Evolutionary conservation across 2,888 invertebrate species (phyloP), one percentile per base, ranked within the genome.

Genomic region (Trissoscelio sp.): DNA sequence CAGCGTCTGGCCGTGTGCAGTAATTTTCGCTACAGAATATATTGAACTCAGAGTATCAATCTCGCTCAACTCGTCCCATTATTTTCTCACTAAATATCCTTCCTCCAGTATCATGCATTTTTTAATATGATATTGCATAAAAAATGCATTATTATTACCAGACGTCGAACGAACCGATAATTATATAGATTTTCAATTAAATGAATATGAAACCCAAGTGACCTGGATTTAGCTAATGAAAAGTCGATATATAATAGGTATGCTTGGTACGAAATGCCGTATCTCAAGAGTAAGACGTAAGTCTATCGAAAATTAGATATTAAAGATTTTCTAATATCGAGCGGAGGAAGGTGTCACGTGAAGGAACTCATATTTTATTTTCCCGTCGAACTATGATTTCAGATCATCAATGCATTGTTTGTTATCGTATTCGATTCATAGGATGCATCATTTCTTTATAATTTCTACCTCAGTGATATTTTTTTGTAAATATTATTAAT

Each of bases 161-260:
- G 7, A 48, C 46, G 7, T 48, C 11, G 34, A 34, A 34, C 34
- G 31, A 24, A 39, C 22, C 39, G 24, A 51, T 66, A 66, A 66
- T 66, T 66, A 51, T 66, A 66, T 51, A 34, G 66, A 66, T 66
- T 66, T 51, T 51, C 66, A 66, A 51, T 51, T 66, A 66, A 51
- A 51, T 51, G 37, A 51, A 66, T 66, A 51, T 66, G 51, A 16
- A 51, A 53, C 20, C 18, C 55, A 42, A 67, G 39, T 67, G 67
- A 55, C 55, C 67, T 55, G 67, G 34, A 69, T 69, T 69, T 55
- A 69, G 31, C 67, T 67, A 67, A 67, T 67, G 67, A 67, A 67
- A 53, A 67, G 31, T 67, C 67, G 55, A 62, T 62, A 67, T 66
- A 51, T 67, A 55, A 67, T 51, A 51, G 20, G 24, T 24, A 39